Evolutionary conservation across 30 jellyfish, hydroid and myxozoan species (phyloP).

Genomic region (Morbakka virulenta): DNA sequence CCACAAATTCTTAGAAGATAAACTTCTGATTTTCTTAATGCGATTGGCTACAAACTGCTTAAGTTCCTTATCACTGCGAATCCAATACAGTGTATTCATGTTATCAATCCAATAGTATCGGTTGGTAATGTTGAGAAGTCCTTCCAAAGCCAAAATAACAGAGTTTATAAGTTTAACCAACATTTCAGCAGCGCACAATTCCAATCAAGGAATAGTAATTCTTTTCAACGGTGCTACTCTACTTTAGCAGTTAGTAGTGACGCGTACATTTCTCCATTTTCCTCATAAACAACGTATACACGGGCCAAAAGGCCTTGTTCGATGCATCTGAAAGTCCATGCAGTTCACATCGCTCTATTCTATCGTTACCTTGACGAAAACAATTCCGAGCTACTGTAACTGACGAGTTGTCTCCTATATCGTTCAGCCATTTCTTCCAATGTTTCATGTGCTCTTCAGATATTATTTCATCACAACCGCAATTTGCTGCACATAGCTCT

Average conservation of each 20-base stretch:
- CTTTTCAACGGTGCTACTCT: conserved; percentile 11
- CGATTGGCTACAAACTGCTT: conserved; percentile 19
- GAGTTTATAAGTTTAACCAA: neutral
- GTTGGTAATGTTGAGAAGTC: neutral
- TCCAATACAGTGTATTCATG: neutral
- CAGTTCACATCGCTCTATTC: neutral
- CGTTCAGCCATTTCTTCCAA: conserved; percentile 4
- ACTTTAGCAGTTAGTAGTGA: neutral
- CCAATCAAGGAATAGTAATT: neutral
- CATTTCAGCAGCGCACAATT: conserved; percentile 16
- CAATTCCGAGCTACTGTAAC: neutral
- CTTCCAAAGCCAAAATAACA: neutral
- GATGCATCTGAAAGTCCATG: conserved; percentile 28
- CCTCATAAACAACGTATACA: neutral
- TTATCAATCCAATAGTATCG: conserved; percentile 1
- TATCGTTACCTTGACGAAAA: neutral
- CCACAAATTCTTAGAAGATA: conserved; percentile 7
- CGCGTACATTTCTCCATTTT: neutral
- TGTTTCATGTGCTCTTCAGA: neutral
- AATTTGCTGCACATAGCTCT: neutral
- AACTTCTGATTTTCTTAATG: conserved; percentile 1
- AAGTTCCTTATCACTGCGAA: neutral
- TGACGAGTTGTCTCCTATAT: neutral
- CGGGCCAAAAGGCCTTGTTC: conserved; percentile 6
- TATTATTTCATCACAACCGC: neutral